Base-by-base conservation (phyloP, 2,888 invertebrate species). In the Liposcelis brunnea region DNA sequence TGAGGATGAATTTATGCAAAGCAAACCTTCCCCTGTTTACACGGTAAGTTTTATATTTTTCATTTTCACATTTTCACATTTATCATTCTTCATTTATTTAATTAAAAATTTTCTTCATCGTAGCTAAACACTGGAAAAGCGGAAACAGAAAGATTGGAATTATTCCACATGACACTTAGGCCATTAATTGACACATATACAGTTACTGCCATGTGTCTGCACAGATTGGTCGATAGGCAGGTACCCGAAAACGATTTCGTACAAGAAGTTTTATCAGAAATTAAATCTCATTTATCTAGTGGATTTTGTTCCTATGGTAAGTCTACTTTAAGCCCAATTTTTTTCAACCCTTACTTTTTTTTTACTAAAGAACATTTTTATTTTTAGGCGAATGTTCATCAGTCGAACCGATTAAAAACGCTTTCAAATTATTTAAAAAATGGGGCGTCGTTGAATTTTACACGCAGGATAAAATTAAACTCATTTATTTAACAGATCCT, bases 381-480 rank as follows among this genome's bases (percentile, higher is more conserved):
- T 52, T 63, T 66, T 2, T 64, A 91, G 91, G 80, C 52, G 91
- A 93, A 64, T 84, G 89, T 56, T 75, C 89, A 43, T 84, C 86
- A 6, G 77, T 83, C 7, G 90, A 91, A 60, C 80, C 85, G 0
- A 75, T 93, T 43, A 78, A 79, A 57, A 90, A 89, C 63, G 84
- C 86, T 44, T 62, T 89, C 21, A 81, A 84, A 52, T 63, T 90
- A 1, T 75, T 83, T 33, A 78, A 84, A 51, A 80, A 81, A 54
- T 83, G 85, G 81, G 77, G 77, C 51, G 75, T 86, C 10, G 57
- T 91, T 31, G 81, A 86, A 58, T 69, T 58, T 47, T 61, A 62
- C 49, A 49, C 51, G 1, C 57, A 59, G 38, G 60, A 60, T 47
- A 53, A 53, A 37, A 55, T 67, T 49, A 65, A 67, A 47, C 53